Percentiles rank a stretch among this genome's conserved stretches.
These are phyloP conservation scores for Denticeps clupeoides DNA, from an alignment of 2,797 vertebrate species.

Conservation along the genomic window DNA sequence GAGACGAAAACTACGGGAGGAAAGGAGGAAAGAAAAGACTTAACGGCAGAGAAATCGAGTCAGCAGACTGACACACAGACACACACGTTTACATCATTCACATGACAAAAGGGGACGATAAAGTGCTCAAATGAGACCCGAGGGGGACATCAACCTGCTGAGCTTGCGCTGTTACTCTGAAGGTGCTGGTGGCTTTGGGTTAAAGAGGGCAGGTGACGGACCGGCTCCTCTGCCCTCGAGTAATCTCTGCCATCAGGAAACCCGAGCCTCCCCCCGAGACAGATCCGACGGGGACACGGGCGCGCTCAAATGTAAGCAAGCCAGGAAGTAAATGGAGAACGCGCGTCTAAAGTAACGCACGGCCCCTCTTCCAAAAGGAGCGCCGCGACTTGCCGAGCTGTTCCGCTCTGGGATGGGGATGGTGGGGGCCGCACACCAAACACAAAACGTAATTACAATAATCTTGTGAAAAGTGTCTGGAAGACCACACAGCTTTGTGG, in stretches of 20 bases:
- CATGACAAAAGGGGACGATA: constrained; percentile 1
- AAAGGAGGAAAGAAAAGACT: too few relatives aligned
- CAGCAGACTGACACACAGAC: too few relatives aligned
- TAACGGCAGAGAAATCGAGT: too few relatives aligned
- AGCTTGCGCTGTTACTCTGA: background rate
- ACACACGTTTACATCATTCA: background rate
- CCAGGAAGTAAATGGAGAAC: background rate
- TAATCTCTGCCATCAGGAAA: constrained; percentile 39
- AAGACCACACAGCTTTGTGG: constrained; percentile 18
- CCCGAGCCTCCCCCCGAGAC: constrained; percentile 30
- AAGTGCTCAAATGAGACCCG: constrained; percentile 9
- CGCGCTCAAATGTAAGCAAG: constrained; percentile 26
- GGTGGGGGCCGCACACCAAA: constrained; percentile 2
- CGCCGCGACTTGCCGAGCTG: too few relatives aligned
- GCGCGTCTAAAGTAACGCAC: too few relatives aligned
- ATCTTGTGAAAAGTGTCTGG: constrained; percentile 5
- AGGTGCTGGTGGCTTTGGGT: too few relatives aligned
- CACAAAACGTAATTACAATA: constrained; percentile 12
- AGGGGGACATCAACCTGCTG: background rate
- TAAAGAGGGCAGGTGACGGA: too few relatives aligned
- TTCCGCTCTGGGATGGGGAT: too few relatives aligned
- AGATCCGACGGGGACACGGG: constrained; percentile 20
- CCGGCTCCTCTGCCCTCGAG: constrained; percentile 28
- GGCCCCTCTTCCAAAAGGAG: too few relatives aligned
- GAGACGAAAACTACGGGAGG: background rate